Conservation (phyloP, 2,113 vertebrate genomes). For the Sardina pilchardus region DNA sequence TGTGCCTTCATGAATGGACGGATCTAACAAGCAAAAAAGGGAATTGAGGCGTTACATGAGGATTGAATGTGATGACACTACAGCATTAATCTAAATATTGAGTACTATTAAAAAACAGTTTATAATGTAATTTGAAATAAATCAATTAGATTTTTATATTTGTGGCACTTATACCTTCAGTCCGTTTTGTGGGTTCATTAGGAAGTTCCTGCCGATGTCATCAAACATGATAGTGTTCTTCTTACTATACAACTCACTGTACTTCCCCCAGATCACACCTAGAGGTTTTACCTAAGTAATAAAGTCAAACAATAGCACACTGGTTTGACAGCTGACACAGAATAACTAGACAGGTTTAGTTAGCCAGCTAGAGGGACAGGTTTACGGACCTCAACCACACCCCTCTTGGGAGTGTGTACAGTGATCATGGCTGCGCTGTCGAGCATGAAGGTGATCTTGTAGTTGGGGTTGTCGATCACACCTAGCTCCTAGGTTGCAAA, state of each 20-base stretch:
- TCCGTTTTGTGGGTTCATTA: conserved; percentile 99
- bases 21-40: conserved; percentile 75
- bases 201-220: conserved; percentile 97
- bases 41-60: background rate
- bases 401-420: conserved; percentile 93
- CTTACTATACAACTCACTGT: conserved; percentile 92
- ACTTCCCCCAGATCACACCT: conserved; percentile 98
- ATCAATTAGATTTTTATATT: background rate
- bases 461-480: conserved; percentile 93
- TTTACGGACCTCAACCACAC: conserved; percentile 88
- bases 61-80: background rate
- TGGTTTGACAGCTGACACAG: background rate
- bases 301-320: conserved; percentile 14
- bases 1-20: conserved; percentile 99
- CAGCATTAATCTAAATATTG: background rate
- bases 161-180: conserved; percentile 80
- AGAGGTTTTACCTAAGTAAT: conserved; percentile 90
- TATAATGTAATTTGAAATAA: background rate
- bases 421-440: conserved; percentile 99
- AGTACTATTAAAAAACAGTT: background rate
- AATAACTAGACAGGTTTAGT: background rate
- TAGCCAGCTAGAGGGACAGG: background rate
- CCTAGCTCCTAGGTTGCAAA: conserved; percentile 85
- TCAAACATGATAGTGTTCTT: conserved; percentile 99
- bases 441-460: conserved; percentile 98